Evolutionary conservation across 30 jellyfish, hydroid and myxozoan species (phyloP), one percentile per base, ranked within the genome.

Genomic region (Rhopilema esculentum): DNA sequence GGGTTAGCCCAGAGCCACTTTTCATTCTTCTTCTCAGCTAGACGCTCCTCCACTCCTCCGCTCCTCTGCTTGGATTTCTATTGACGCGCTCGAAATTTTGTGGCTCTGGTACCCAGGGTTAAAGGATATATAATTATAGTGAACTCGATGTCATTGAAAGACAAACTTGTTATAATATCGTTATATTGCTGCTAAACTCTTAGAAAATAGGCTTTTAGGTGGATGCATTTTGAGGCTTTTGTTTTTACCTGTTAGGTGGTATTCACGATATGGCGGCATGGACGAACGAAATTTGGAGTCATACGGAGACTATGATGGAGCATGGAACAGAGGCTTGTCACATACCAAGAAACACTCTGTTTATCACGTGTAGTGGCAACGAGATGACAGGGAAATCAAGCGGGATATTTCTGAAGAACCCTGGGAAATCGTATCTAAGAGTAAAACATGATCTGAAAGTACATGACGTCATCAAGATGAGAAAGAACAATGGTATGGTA

Each of bases 191-290:
- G 57, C 57, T 40, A 2, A 40, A 40, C n/a, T n/a, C n/a, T n/a
- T n/a, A n/a, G n/a, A n/a, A n/a, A n/a, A n/a, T n/a, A n/a, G n/a
- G n/a, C n/a, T n/a, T n/a, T n/a, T n/a, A n/a, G n/a, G n/a, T n/a
- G n/a, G n/a, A n/a, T n/a, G n/a, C n/a, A n/a, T n/a, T n/a, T n/a
- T n/a, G n/a, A n/a, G n/a, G n/a, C n/a, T n/a, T n/a, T n/a, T n/a
- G n/a, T n/a, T n/a, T n/a, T n/a, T n/a, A n/a, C n/a, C n/a, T n/a
- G n/a, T n/a, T n/a, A 92, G 98, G 98, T 82, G 98, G 98, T 0
- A 77, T 80, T 17, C 97, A 92, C 29, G 98, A 92, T 69, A 92
- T 92, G 98, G 96, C 98, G 7, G 75, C 98, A 1, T 92, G 98
- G 98, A 92, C 97, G 50, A 75, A 65, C 30, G 85, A 77, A 70